A percentile compares a stretch with the other conserved stretches of the same genome.
Conservation (phyloP, 2,888 invertebrate genomes). For the Cryptocheilus praepositus region DNA sequence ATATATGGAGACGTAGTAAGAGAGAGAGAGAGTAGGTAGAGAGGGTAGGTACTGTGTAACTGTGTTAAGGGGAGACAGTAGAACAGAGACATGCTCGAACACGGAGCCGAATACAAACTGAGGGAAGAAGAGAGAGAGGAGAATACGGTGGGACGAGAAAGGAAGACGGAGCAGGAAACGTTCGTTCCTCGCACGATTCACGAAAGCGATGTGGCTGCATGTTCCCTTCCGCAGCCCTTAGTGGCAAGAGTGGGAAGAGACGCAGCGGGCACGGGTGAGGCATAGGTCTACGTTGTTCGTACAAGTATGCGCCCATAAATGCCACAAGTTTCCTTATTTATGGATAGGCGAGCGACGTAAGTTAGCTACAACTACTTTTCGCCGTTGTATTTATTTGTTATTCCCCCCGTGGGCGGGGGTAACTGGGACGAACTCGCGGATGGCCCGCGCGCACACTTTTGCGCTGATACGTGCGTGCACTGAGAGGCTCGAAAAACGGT, state of each 20-base stretch:
- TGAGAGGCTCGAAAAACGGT: slow-evolving; percentile 47
- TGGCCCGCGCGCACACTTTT: slow-evolving; percentile 13
- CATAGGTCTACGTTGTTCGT: slow-evolving; percentile 50
- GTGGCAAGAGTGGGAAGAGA: slow-evolving; percentile 13
- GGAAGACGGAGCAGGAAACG: not conserved
- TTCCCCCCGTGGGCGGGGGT: slow-evolving; percentile 47
- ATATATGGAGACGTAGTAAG: too few relatives aligned
- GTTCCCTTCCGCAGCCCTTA: slow-evolving; percentile 9
- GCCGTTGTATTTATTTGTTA: slow-evolving; percentile 69
- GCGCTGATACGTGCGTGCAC: slow-evolving; percentile 21
- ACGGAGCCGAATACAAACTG: too few relatives aligned
- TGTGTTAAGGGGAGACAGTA: too few relatives aligned
- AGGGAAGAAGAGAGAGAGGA: not conserved
- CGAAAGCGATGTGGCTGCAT: slow-evolving; percentile 26
- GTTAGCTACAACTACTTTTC: slow-evolving; percentile 66
- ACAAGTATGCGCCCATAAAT: slow-evolving; percentile 65
- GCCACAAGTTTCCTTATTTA: slow-evolving; percentile 69
- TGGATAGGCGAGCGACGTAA: slow-evolving; percentile 52
- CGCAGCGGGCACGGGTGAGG: slow-evolving; percentile 27
- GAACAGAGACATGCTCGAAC: too few relatives aligned
- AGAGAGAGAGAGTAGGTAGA: too few relatives aligned
- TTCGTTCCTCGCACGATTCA: slow-evolving; percentile 27
- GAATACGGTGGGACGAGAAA: not conserved
- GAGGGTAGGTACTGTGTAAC: not conserved
- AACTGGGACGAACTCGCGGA: slow-evolving; percentile 50